These are phyloP conservation scores for Antennarius striatus DNA, from an alignment of 2,113 vertebrate species.

Conservation along the genomic window DNA sequence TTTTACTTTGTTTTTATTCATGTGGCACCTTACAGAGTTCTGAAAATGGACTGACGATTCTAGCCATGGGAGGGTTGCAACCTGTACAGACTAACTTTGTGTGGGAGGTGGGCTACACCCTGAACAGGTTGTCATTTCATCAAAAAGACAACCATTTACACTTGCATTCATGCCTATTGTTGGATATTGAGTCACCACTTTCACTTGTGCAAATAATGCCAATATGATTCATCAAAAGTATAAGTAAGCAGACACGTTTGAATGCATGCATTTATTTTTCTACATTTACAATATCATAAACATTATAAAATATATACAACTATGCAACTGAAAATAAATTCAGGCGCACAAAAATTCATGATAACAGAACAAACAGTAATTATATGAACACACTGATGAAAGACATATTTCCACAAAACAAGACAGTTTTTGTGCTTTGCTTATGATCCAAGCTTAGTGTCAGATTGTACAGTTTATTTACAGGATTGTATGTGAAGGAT, in stretches of 20 bases:
- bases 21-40: too few species aligned
- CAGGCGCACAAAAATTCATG: background rate
- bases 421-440: background rate
- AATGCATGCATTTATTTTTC: constrained; percentile 14
- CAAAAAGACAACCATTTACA: too few species aligned
- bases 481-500: background rate
- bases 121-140: too few species aligned
- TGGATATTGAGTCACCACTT: too few species aligned
- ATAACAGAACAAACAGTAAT: background rate
- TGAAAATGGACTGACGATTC: too few species aligned
- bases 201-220: too few species aligned
- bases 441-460: background rate
- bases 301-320: constrained; percentile 24
- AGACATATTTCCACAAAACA: background rate
- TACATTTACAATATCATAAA: constrained; percentile 7
- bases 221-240: background rate
- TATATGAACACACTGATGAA: background rate
- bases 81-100: too few species aligned
- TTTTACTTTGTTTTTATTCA: too few species aligned
- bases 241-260: background rate
- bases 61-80: too few species aligned
- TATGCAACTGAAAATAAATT: constrained; percentile 5
- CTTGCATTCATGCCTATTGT: too few species aligned
- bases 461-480: background rate
- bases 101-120: too few species aligned